Evolutionary conservation across 2,888 invertebrate genomes (phyloP).

Genomic region (Gastrophysa polygoni): DNA sequence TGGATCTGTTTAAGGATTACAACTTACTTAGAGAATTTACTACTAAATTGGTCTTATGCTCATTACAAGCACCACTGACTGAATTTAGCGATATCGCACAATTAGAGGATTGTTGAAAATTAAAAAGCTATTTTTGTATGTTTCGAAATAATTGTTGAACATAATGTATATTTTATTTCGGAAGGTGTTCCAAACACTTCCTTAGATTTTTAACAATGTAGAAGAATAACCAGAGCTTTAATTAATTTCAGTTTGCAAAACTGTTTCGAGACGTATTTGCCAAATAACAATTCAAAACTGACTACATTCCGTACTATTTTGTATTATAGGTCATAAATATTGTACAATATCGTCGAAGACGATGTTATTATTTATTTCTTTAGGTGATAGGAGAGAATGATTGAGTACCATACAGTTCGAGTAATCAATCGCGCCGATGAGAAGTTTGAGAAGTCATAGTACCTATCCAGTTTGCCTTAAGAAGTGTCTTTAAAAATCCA

Average conservation of each 20-base stretch:
- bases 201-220: conserved; percentile 48
- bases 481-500: conserved; percentile 46
- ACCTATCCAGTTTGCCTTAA: conserved; percentile 48
- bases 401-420: conserved; percentile 37
- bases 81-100: conserved; percentile 38
- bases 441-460: too few species aligned
- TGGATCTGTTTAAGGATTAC: conserved; percentile 5
- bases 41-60: background rate
- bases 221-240: conserved; percentile 56
- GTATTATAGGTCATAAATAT: conserved; percentile 40
- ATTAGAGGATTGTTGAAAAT: conserved; percentile 34
- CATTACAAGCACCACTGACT: conserved; percentile 43
- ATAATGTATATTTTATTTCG: conserved; percentile 54
- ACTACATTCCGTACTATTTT: conserved; percentile 60
- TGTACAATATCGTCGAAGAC: background rate
- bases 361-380: conserved; percentile 29
- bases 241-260: conserved; percentile 50
- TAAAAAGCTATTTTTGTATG: conserved; percentile 56
- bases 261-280: conserved; percentile 56
- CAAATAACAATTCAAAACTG: conserved; percentile 59
- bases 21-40: background rate
- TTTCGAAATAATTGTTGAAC: conserved; percentile 48
- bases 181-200: conserved; percentile 47
- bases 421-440: conserved; percentile 16
- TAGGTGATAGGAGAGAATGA: conserved; percentile 31